A percentile compares a stretch with the other conserved stretches of the same genome.
phyloP scores from a whole-genome alignment of 2,113 vertebrate genomes.

The Crotalus viridis region DNA sequence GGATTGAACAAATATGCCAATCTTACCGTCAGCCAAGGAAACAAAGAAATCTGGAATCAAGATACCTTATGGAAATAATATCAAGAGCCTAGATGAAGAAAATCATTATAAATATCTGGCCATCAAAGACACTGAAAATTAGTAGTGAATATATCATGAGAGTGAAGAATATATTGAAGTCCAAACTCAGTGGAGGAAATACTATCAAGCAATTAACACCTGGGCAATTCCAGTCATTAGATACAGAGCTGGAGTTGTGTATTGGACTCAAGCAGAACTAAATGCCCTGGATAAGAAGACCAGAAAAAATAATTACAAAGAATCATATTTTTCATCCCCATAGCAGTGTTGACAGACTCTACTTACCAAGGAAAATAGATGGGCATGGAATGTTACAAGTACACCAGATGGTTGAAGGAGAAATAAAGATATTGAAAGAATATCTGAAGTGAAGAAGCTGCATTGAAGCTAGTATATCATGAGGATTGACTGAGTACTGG shows the following conservation, averaged over 20 bases:
- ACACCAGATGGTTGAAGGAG: background rate
- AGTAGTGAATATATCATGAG: background rate
- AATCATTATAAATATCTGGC: background rate
- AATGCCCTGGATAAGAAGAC: background rate
- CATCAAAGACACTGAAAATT: background rate
- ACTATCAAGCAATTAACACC: background rate
- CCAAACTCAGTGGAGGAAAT: background rate
- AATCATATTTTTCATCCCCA: background rate
- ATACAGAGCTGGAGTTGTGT: background rate
- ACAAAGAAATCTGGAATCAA: background rate
- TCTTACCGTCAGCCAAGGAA: background rate
- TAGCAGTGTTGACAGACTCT: background rate
- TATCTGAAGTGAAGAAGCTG: background rate
- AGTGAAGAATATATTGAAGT: background rate
- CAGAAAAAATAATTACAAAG: background rate
- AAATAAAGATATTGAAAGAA: background rate
- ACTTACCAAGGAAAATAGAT: background rate
- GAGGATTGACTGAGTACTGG: background rate
- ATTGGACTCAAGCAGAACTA: background rate
- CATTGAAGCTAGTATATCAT: background rate
- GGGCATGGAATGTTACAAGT: background rate
- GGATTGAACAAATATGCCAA: background rate
- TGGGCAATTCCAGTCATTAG: background rate
- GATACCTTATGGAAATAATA: background rate
- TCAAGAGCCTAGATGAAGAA: background rate